Evolutionary conservation across 2,888 invertebrate genomes (phyloP), one percentile per base, ranked within the genome.

Genomic region (Melangyna quadrimaculata): DNA sequence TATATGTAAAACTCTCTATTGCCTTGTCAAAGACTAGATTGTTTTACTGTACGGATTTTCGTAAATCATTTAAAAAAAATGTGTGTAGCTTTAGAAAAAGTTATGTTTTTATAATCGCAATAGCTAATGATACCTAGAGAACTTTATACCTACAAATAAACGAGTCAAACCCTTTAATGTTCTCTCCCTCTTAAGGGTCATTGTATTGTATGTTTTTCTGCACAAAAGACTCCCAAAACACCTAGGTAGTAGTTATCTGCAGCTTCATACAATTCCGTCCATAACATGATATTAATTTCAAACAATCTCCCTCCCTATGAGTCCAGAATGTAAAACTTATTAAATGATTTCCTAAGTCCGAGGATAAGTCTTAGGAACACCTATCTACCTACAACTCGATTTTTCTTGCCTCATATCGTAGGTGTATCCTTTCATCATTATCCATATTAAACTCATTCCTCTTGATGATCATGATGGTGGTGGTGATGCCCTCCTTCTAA

Each of bases 401-500:
- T 29, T n/a, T 17, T 9, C 17, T 27, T 9, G 3, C 35, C 1
- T 3, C 22, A 35, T 14, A 61, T 7, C 51, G 1, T 45, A 22
- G 0, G 7, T n/a, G 7, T 48, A 51, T 14, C 24, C 24, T 51
- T 51, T 51, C 24, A 51, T 51, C 51, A n/a, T n/a, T n/a, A 17
- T 27, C 24, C 40, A 14, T 8, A 29, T 24, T 53, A 55, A 55
- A 2, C 55, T 32, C 55, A 55, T 55, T 55, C 55, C 17, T 32
- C 5, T 10, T 10, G 10, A 29, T 59, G 10, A 22, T 43, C 7
- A 24, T 61, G 17, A 24, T 51, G 43, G 8, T 22, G 19, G 35
- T 35, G 57, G 1, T 27, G 14, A 27, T 51, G 24, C 37, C 59
- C 71, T 53, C 55, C 67, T 45, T 53, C 75, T 84, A 84, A 84